Evolutionary conservation across 2,888 invertebrate genomes (phyloP).

Genomic region (Noctua janthe): DNA sequence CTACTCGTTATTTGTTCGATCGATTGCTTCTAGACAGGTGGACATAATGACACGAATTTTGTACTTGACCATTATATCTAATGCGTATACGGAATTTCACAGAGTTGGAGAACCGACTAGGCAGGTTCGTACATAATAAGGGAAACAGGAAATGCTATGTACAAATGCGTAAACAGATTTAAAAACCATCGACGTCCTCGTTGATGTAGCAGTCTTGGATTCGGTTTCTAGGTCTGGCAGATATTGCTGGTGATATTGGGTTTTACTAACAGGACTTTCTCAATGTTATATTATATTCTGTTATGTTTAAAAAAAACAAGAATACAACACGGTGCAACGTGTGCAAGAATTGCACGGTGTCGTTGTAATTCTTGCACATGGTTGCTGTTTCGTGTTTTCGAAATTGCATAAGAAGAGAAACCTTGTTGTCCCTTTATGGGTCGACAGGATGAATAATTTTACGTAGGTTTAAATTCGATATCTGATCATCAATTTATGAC

Average conservation of each 20-base stretch:
- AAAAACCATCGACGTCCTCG: neutral
- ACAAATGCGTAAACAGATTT: neutral
- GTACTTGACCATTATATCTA: neutral
- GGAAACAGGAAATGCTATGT: neutral
- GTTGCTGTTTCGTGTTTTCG: neutral
- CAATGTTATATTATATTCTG: neutral
- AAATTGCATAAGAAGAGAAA: constrained; percentile 36
- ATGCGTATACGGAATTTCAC: neutral
- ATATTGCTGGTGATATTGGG: too few species aligned
- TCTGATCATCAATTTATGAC: neutral
- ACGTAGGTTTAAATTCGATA: neutral
- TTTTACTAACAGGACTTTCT: neutral
- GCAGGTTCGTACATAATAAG: neutral
- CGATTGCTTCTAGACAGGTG: neutral
- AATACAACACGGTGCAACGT: neutral
- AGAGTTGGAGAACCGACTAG: neutral
- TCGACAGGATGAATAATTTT: neutral
- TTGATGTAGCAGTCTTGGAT: too few species aligned
- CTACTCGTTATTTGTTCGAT: constrained; percentile 6
- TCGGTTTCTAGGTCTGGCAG: too few species aligned
- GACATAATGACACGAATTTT: neutral
- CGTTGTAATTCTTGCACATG: neutral
- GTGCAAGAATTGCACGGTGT: neutral
- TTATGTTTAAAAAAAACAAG: neutral
- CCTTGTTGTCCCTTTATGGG: neutral